Conservation (phyloP, 2,797 vertebrate genomes). For the Gastrophryne carolinensis region DNA sequence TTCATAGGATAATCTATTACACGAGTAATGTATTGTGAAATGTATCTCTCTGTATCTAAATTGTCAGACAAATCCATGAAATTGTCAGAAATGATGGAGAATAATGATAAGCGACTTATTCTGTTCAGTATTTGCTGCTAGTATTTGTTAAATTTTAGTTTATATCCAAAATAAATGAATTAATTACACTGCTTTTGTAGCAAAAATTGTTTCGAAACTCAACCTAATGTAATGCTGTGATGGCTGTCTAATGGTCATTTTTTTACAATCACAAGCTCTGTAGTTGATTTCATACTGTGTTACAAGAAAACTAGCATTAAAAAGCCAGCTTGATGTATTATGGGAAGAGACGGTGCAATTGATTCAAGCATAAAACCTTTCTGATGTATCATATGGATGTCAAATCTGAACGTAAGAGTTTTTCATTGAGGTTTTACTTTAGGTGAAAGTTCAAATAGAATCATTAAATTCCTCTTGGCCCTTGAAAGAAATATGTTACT, state of each 20-base stretch:
- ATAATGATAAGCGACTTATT: slow-evolving; percentile 26
- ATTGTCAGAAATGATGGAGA: slow-evolving; percentile 39
- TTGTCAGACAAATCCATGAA: slow-evolving; percentile 39
- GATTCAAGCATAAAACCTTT: too few relatives aligned
- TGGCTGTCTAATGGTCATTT: neutral
- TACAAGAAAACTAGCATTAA: too few relatives aligned
- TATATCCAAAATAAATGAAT: neutral
- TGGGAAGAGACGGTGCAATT: too few relatives aligned
- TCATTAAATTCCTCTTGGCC: too few relatives aligned
- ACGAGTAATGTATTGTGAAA: slow-evolving; percentile 43
- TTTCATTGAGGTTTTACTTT: too few relatives aligned
- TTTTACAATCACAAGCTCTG: too few relatives aligned
- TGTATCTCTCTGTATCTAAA: slow-evolving; percentile 23
- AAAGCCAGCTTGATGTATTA: too few relatives aligned
- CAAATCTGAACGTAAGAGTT: too few relatives aligned
- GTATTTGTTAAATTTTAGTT: neutral
- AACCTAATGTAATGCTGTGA: neutral
- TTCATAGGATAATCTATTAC: slow-evolving; percentile 25
- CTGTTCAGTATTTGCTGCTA: slow-evolving; percentile 19
- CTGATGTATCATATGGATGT: too few relatives aligned
- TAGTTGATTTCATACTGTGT: too few relatives aligned
- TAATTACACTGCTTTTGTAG: neutral
- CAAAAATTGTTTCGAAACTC: slow-evolving; percentile 5
- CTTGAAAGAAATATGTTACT: too few relatives aligned
- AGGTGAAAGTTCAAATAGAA: too few relatives aligned